Evolutionary conservation across 2,113 vertebrate species (phyloP).

Genomic region (Pseudorasbora parva): DNA sequence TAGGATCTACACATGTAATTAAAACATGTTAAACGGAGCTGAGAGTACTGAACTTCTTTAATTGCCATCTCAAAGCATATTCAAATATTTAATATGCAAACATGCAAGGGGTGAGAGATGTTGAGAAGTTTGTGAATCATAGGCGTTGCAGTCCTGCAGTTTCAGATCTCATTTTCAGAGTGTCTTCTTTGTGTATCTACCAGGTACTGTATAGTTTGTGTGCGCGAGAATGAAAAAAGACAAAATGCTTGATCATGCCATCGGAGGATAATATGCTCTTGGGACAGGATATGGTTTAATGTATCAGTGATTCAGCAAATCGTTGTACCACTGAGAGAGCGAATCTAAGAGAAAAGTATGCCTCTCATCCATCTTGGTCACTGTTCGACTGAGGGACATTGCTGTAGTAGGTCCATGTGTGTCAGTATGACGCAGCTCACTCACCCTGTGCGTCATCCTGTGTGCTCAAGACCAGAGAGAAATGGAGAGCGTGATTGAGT

Average conservation of each 20-base stretch:
- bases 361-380: slow-evolving; percentile 3
- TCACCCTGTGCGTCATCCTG: slow-evolving; percentile 34
- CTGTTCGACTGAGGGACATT: slow-evolving; percentile 1
- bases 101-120: background rate
- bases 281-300: background rate
- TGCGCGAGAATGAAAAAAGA: background rate
- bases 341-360: background rate
- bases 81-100: background rate
- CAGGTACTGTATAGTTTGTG: background rate
- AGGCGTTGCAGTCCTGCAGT: background rate
- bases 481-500: background rate
- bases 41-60: background rate
- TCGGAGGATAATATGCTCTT: background rate
- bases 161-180: background rate
- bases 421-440: slow-evolving; percentile 42
- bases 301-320: background rate
- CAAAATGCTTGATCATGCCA: background rate
- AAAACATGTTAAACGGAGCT: background rate
- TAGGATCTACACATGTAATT: background rate
- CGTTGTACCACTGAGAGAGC: background rate
- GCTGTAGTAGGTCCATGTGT: slow-evolving; percentile 19
- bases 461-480: slow-evolving; percentile 34
- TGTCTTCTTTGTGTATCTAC: background rate
- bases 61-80: too few relatives aligned
- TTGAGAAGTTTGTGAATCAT: background rate